phyloP scores from a whole-genome alignment of 2,888 invertebrate species.

The Noctua comes region DNA sequence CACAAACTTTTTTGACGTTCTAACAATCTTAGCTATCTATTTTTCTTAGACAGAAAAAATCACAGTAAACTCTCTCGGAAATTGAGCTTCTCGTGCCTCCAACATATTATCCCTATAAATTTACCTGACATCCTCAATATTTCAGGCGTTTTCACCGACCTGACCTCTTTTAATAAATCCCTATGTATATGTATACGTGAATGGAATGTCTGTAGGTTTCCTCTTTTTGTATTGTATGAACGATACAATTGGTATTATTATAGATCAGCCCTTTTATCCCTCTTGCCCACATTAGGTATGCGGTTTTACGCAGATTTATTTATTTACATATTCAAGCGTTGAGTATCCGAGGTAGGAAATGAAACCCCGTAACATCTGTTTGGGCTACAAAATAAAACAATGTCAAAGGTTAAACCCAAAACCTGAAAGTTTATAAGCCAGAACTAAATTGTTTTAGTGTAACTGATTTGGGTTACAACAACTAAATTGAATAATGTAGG shows the following conservation, averaged over 20 bases:
- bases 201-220: conserved; percentile 68
- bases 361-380: conserved; percentile 46
- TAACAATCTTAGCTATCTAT: conserved; percentile 73
- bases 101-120: conserved; percentile 89
- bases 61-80: conserved; percentile 83
- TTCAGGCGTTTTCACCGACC: conserved; percentile 87
- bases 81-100: conserved; percentile 83
- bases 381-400: conserved; percentile 50
- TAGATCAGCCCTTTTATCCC: conserved; percentile 59
- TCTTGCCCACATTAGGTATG: conserved; percentile 55
- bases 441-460: conserved; percentile 52
- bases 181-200: conserved; percentile 71
- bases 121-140: conserved; percentile 88
- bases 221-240: conserved; percentile 65
- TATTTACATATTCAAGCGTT: conserved; percentile 59
- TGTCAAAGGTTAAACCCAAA: conserved; percentile 49
- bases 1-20: conserved; percentile 68
- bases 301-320: conserved; percentile 60
- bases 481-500: conserved; percentile 21
- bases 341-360: conserved; percentile 54
- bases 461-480: conserved; percentile 39
- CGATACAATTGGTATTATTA: conserved; percentile 66
- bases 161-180: conserved; percentile 88
- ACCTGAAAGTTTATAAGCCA: conserved; percentile 52
- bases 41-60: conserved; percentile 82